Conservation (phyloP, 2,113 vertebrate genomes). For the Crotalus helleri region DNA sequence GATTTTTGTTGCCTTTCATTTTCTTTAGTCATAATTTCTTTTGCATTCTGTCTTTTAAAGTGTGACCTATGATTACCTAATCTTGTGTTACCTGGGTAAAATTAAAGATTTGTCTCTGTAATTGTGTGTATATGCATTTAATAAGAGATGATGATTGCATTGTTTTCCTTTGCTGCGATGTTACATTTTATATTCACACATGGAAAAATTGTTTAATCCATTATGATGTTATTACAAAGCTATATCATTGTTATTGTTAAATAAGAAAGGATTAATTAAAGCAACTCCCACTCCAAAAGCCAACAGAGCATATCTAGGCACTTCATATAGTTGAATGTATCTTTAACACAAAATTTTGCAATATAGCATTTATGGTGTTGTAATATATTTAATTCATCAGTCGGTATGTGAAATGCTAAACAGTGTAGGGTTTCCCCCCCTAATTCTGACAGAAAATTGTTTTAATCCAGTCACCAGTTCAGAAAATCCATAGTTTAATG, state of each 20-base stretch:
- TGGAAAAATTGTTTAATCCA: background rate
- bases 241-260: background rate
- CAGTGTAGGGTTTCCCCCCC: background rate
- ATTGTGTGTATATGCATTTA: background rate
- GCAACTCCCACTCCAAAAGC: background rate
- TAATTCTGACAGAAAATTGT: background rate
- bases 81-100: background rate
- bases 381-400: conserved; percentile 3
- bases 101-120: background rate
- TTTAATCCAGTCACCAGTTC: background rate
- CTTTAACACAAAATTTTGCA: background rate
- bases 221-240: background rate
- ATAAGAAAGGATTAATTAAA: background rate
- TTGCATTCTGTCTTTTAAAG: background rate
- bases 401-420: background rate
- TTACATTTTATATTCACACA: background rate
- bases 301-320: background rate
- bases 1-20: background rate
- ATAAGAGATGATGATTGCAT: background rate
- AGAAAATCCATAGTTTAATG: background rate
- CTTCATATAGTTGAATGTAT: background rate
- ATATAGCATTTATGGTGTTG: background rate
- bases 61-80: background rate
- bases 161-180: background rate
- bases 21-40: background rate